A percentile compares a stretch with the other conserved stretches of the same genome.
Conservation (phyloP, 2,113 vertebrate genomes). For the Xenopus borealis region DNA sequence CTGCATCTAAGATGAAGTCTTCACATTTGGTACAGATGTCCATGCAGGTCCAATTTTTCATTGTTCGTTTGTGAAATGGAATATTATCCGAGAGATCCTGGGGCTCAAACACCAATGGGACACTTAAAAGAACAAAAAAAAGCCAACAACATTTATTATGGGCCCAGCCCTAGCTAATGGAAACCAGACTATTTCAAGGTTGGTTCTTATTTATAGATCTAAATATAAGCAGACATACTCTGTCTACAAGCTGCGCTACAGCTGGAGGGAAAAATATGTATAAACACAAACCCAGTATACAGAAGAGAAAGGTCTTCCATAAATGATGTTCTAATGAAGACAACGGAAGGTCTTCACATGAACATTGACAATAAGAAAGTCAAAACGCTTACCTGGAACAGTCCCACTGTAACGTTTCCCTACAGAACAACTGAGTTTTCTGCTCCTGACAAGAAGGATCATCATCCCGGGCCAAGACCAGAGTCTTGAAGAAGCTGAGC, state of each 20-base stretch:
- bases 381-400: slow-evolving; percentile 51
- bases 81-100: slow-evolving; percentile 29
- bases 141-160: no score
- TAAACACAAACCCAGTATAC: no score
- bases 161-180: no score
- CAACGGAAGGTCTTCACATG: no score
- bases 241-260: no score
- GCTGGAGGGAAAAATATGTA: no score
- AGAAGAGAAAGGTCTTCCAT: no score
- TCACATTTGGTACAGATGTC: slow-evolving; percentile 54
- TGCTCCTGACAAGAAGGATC: slow-evolving; percentile 43
- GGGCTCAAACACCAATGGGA: slow-evolving; percentile 54
- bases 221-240: no score
- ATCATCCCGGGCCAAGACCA: slow-evolving; percentile 52
- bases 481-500: slow-evolving; percentile 51
- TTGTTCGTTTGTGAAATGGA: slow-evolving; percentile 35
- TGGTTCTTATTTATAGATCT: no score
- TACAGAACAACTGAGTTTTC: slow-evolving; percentile 38
- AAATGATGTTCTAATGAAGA: no score
- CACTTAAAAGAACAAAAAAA: neutral
- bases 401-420: slow-evolving; percentile 37
- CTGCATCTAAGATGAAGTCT: slow-evolving; percentile 48
- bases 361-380: no score
- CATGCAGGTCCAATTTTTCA: slow-evolving; percentile 52
- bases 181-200: no score